Base-by-base conservation (phyloP, 2,797 vertebrate species). In the Alcedo quadribrachys region DNA sequence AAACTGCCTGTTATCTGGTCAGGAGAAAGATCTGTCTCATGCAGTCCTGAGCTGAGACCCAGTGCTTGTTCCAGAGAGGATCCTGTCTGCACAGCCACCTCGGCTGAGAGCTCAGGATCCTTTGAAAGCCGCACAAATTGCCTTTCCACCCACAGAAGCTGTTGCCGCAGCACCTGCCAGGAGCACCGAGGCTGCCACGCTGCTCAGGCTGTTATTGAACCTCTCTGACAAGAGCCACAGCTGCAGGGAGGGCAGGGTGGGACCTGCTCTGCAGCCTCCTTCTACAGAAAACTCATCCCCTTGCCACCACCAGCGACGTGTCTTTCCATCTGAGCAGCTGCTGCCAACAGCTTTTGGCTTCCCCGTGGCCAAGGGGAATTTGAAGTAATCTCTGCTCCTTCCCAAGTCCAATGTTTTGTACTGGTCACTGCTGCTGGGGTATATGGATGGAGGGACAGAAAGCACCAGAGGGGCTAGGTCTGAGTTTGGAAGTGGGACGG, bases 101-200 rank as follows among this genome's bases (percentile, higher is more conserved):
- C 0, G 0, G 63, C 74, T 75, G 69, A 83, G 79, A 89, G 62
- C 42, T 87, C 57, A 50, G 0, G 1, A 15, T 57, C 57, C 66
- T 77, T 73, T 11, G 3, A 80, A 82, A 82, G 6, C 81, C 82
- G 67, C 87, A 82, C 48, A 77, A 89, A 90, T 80, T 76, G 45
- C 73, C 79, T 91, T 83, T 87, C 85, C 46, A 1, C 85, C 92
- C 85, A 82, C 50, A 2, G 73, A 74, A 46, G 62, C 87, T 87
- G 87, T 78, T 81, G 71, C 57, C 1, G 28, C 7, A 0, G 60
- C 76, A 93, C 81, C 90, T 74, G 53, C 0, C 0, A 90, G 63
- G 53, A 87, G 68, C 0, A 1, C 45, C 0, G 2, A 40, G 81
- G 55, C 71, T 84, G 92, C 63, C 81, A 88, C 0, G 0, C 58